phyloP scores from a whole-genome alignment of 37 sponge, comb jelly and placozoan genomes.

The Oscarella lobularis region DNA sequence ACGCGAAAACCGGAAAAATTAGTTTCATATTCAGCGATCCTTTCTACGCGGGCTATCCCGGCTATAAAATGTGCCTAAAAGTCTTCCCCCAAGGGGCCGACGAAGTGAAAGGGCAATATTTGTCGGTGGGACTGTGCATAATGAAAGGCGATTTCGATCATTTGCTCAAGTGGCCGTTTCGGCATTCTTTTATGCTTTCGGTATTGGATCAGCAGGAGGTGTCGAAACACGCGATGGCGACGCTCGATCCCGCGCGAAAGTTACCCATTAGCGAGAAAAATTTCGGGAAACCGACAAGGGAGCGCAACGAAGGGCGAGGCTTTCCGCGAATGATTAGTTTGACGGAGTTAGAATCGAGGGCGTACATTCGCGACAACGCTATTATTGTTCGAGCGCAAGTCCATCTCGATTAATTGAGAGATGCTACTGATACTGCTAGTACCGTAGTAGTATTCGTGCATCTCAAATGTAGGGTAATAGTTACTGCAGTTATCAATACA shows the following conservation, averaged over 20 bases:
- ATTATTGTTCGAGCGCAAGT: neutral
- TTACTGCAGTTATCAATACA: no score
- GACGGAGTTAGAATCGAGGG: neutral
- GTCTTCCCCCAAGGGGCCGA: neutral
- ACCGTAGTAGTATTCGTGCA: no score
- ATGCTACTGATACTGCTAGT: no score
- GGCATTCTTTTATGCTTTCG: neutral
- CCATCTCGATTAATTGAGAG: no score
- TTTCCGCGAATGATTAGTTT: neutral
- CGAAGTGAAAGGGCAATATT: neutral
- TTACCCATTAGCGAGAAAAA: neutral
- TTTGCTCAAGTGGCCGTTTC: neutral
- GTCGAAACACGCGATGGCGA: neutral
- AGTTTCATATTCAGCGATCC: neutral
- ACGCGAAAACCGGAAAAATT: neutral
- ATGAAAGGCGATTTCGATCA: neutral
- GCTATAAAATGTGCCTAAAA: neutral
- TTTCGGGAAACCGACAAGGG: neutral
- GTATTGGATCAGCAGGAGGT: neutral
- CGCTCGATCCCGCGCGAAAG: neutral
- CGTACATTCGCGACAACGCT: neutral
- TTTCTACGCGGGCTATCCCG: constrained; percentile 1
- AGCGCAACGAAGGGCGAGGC: neutral
- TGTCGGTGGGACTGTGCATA: neutral
- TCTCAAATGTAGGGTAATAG: no score